These are phyloP conservation scores for Ormia ochracea DNA, from an alignment of 2,888 invertebrate genomes.

Conservation along the genomic window DNA sequence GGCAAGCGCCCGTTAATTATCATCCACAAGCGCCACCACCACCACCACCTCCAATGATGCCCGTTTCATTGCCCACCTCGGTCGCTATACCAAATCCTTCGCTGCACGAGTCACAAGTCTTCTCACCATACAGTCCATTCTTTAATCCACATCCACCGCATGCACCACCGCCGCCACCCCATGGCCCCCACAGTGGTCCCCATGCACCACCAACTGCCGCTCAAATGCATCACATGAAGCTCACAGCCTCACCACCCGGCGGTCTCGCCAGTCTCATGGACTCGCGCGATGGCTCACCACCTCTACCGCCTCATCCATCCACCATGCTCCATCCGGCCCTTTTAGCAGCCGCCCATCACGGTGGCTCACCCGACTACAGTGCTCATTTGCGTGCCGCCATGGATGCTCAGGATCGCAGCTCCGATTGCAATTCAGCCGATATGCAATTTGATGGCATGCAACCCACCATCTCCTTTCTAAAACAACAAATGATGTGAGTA, in stretches of 20 bases:
- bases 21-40: slow-evolving; percentile 79
- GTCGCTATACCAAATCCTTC: slow-evolving; percentile 98
- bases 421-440: slow-evolving; percentile 93
- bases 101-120: slow-evolving; percentile 94
- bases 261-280: slow-evolving; percentile 81
- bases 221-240: slow-evolving; percentile 77
- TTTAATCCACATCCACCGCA: slow-evolving; percentile 81
- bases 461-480: slow-evolving; percentile 97
- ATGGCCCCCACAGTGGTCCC: slow-evolving; percentile 77
- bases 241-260: slow-evolving; percentile 79
- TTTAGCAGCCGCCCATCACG: slow-evolving; percentile 88
- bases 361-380: slow-evolving; percentile 87
- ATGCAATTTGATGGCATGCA: slow-evolving; percentile 94
- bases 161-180: slow-evolving; percentile 74
- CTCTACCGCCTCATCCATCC: slow-evolving; percentile 89
- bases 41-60: slow-evolving; percentile 89
- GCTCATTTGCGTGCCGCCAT: slow-evolving; percentile 83
- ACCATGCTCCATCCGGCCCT: slow-evolving; percentile 91
- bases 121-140: slow-evolving; percentile 93
- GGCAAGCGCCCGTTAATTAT: slow-evolving; percentile 75
- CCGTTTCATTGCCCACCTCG: slow-evolving; percentile 92
- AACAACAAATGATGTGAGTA: slow-evolving; percentile 75
- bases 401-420: slow-evolving; percentile 90
- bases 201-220: slow-evolving; percentile 77
- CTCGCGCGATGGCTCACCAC: slow-evolving; percentile 86